Evolutionary conservation across 2,797 vertebrate species (phyloP), one percentile per base, ranked within the genome.

Genomic region (Geotria australis): DNA sequence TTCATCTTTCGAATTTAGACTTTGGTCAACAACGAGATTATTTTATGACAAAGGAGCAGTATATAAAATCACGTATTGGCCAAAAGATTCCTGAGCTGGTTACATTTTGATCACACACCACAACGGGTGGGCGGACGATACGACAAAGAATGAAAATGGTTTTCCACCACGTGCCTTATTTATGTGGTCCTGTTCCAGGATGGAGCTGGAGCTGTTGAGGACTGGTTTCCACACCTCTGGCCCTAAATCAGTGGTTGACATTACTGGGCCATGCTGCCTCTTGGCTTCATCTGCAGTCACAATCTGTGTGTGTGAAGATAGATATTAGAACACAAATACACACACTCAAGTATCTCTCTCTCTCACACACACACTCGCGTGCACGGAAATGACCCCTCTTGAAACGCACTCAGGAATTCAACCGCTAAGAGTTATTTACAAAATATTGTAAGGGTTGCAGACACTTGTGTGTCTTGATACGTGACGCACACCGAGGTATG

Each of bases 111-210:
- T 38, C 24, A 38, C 24, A 38, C 24, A 38, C 38, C 24, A 38
- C 24, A 38, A 24, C 24, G 24, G 24, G 24, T 38, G 38, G 24
- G 24, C 3, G 24, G 38, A n/a, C n/a, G 24, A 5, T 38, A 38
- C 38, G 24, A 38, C 24, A 38, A 24, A 38, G 38, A 38, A 38
- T 38, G 24, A 38, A 38, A 38, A 57, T 80, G 73, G 57, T 83
- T 80, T 57, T 83, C 72, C 59, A 79, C 74, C 8, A 85, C 71
- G 64, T 38, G 24, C 24, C 51, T 55, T 55, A n/a, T 55, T 15
- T n/a, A 55, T 55, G 51, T 55, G 51, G n/a, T 55, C 51, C 24
- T n/a, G 8, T 8, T 55, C 51, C 51, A 55, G 24, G 2, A 55
- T 55, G 51, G 51, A n/a, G 24, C 51, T 55, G 51, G n/a, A n/a